Evolutionary conservation across 2,888 invertebrate genomes (phyloP), one percentile per base, ranked within the genome.

Genomic region (Bembecia ichneumoniformis): DNA sequence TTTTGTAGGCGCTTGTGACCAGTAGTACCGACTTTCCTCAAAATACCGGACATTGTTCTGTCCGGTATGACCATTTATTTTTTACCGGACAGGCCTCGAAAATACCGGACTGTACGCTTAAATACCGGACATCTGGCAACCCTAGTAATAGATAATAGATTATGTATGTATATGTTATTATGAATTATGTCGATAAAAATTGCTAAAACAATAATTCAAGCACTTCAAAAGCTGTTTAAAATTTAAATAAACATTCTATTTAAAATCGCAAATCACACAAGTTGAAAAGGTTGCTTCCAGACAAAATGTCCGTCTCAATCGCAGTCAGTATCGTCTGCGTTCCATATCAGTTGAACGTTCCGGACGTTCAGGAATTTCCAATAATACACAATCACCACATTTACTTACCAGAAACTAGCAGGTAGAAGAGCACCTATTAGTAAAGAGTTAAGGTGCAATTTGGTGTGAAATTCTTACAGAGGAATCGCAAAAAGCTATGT

Each of bases 281-380:
- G 59, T 55, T 51, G 57, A 63, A 71, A 70, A 62, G 68, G 68
- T 61, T 67, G 62, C 77, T 76, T 68, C 70, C 62, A 69, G 54
- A 57, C 67, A 63, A 59, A 65, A 71, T 63, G 66, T 66, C 60
- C 15, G 64, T 71, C 64, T 68, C 78, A 83, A 84, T 84, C 83
- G 75, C 71, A 69, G 75, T 68, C 61, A 75, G 78, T 77, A 77
- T 73, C 74, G 68, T 64, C 69, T 72, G 68, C 74, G 72, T 77
- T 74, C 74, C 71, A 78, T 77, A 77, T 75, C 78, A 73, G 60
- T 65, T 63, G 65, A 71, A 71, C 73, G 72, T 70, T 77, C 60
- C 62, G 61, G 69, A 80, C 79, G 77, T 75, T 76, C 71, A 74
- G 77, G 82, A 82, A 86, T 86, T 84, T 83, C 80, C 81, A 84